These are phyloP conservation scores for Cryptophagus acutangulus DNA, from an alignment of 2,888 invertebrate genomes.

Conservation along the genomic window DNA sequence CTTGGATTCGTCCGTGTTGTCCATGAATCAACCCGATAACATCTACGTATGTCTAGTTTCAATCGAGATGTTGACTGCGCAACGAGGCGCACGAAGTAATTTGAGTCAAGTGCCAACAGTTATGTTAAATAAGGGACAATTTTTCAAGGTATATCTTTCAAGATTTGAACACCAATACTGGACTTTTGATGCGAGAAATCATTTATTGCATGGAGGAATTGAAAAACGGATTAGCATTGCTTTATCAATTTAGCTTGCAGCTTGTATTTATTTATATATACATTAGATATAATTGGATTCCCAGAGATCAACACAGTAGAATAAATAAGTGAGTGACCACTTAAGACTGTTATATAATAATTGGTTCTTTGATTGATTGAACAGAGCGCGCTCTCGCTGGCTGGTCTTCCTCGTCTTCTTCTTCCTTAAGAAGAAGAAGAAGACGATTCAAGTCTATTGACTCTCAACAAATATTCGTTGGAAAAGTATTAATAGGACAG, in stretches of 20 bases:
- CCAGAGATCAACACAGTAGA: conserved; percentile 28
- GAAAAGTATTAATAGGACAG: no score
- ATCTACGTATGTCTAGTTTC: conserved; percentile 30
- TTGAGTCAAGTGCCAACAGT: conserved; percentile 29
- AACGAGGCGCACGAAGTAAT: conserved; percentile 24
- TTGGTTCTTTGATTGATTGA: conserved; percentile 34
- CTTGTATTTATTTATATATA: conserved; percentile 16
- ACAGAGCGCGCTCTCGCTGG: conserved; percentile 20
- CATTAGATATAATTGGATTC: conserved; percentile 31
- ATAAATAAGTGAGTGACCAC: conserved; percentile 32
- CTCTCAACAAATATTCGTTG: no score
- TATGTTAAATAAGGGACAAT: conserved; percentile 20
- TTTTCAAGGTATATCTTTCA: conserved; percentile 12
- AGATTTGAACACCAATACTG: background rate
- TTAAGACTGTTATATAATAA: conserved; percentile 35
- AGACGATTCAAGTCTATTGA: no score
- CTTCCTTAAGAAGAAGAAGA: no score
- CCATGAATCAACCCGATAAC: conserved; percentile 28
- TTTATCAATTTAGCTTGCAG: conserved; percentile 28
- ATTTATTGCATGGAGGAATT: no score
- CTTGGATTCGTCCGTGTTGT: conserved; percentile 8
- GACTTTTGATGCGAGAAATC: no score
- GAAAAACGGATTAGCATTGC: no score
- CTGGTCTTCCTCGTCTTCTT: conserved; percentile 3
- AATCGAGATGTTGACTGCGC: conserved; percentile 28